These are phyloP conservation scores for Pollenia griseotomentosa DNA, from an alignment of 2,888 invertebrate species.

Conservation along the genomic window DNA sequence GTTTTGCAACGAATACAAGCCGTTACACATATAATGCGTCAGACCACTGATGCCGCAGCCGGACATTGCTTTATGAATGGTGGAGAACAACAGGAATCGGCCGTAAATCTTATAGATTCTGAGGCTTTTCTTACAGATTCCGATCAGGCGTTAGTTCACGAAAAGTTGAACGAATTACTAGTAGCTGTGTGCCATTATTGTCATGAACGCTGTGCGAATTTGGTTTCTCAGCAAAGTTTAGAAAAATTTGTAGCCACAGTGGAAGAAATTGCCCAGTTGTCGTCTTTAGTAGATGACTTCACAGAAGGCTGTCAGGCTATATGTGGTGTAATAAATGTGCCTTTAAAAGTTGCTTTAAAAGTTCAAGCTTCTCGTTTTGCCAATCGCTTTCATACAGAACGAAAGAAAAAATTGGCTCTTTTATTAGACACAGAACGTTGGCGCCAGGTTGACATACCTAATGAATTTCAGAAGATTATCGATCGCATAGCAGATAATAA, in stretches of 20 bases:
- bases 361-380: conserved; percentile 96
- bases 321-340: conserved; percentile 90
- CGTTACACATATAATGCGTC: conserved; percentile 90
- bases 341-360: conserved; percentile 92
- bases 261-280: conserved; percentile 90
- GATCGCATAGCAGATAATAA: conserved; percentile 86
- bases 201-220: conserved; percentile 95
- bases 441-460: conserved; percentile 96
- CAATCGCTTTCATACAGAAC: conserved; percentile 94
- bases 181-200: conserved; percentile 95
- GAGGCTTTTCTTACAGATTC: conserved; percentile 89
- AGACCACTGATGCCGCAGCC: conserved; percentile 89
- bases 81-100: conserved; percentile 78
- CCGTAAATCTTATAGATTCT: conserved; percentile 86
- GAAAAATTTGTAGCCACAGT: conserved; percentile 90
- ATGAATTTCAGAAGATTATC: conserved; percentile 94
- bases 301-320: conserved; percentile 90
- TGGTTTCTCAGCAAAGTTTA: conserved; percentile 91
- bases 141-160: conserved; percentile 89
- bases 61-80: conserved; percentile 84
- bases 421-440: conserved; percentile 96
- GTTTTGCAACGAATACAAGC: conserved; percentile 90
- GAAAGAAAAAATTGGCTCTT: conserved; percentile 92
- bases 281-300: conserved; percentile 91
- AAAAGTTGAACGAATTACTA: conserved; percentile 91